Evolutionary conservation across 2,113 vertebrate species (phyloP).

Genomic region (Phyllostomus hastatus): DNA sequence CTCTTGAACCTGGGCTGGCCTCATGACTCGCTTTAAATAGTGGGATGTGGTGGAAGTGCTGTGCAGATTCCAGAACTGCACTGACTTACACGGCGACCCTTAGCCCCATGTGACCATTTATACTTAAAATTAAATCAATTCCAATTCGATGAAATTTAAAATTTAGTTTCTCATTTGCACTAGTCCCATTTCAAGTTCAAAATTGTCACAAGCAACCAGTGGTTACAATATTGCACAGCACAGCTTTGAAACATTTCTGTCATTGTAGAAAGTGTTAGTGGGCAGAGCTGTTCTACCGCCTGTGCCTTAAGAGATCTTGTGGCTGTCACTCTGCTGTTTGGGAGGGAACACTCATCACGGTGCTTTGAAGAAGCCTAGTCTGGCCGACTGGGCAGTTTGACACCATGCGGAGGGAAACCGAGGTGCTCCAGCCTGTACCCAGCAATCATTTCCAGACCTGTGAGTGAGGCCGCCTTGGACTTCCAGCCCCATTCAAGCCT

Average conservation of each 20-base stretch:
- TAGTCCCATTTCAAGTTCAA: not conserved
- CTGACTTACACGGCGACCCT: not conserved
- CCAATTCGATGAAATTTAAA: not conserved
- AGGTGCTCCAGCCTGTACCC: no score
- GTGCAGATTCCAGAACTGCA: not conserved
- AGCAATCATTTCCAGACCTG: not conserved
- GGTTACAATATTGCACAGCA: not conserved
- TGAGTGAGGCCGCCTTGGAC: not conserved
- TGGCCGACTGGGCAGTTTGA: not conserved
- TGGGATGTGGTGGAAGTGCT: not conserved
- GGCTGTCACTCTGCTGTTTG: not conserved
- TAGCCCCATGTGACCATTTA: not conserved
- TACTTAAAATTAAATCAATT: not conserved
- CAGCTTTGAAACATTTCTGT: not conserved
- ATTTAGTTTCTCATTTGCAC: not conserved
- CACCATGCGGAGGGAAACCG: not conserved
- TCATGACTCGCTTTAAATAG: not conserved
- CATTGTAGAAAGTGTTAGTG: not conserved
- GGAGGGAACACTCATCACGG: not conserved
- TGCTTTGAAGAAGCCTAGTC: not conserved
- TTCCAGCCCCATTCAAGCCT: not conserved
- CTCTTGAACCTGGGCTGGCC: not conserved
- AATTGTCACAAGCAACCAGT: no score
- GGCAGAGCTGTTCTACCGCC: not conserved
- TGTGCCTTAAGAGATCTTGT: not conserved